Base-by-base conservation (phyloP, 2,888 invertebrate genomes). In the Emesis furor region DNA sequence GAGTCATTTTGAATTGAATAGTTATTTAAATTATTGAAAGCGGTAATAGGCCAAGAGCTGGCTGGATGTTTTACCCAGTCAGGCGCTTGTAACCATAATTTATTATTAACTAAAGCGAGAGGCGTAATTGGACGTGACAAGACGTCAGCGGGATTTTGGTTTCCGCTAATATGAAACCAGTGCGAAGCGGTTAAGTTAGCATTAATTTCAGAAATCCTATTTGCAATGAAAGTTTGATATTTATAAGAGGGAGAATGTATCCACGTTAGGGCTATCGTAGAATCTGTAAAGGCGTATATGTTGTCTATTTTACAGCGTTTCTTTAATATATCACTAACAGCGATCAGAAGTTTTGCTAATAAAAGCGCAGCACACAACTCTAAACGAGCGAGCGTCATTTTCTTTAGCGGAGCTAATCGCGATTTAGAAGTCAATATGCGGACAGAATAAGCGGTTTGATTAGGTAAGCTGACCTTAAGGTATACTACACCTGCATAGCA, bases 191-290 rank as follows among this genome's bases (percentile, higher is more conserved):
- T 5, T 62, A 73, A 73, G 37, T 73, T 55, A 59, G 73, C 12
- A 51, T 73, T 73, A 5, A 73, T 73, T 73, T 73, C 75, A 42
- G 84, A 46, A n/a, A 81, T 76, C 10, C 84, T 59, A 30, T 83
- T 86, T 8, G 81, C 81, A 3, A 86, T 76, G 76, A 86, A 84
- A 0, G 81, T 81, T 10, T 86, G 76, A 76, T 69, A 84, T 39
- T 75, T 46, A 30, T 81, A 59, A 7, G 79, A 65, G 32, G 62
- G 30, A 7, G 86, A 82, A 71, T 81, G 81, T 30, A 86, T 86
- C 84, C 86, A 86, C 4, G 73, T 35, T 14, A 86, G 73, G 2
- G 82, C 72, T 2, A 86, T 59, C 14, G 76, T 82, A 6, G 86
- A 84, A 24, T 86, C 82, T 0, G 84, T 78, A 55, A 86, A 86